Evolutionary conservation across 2,888 invertebrate species (phyloP).

Genomic region (Chromoteleia sp.): DNA sequence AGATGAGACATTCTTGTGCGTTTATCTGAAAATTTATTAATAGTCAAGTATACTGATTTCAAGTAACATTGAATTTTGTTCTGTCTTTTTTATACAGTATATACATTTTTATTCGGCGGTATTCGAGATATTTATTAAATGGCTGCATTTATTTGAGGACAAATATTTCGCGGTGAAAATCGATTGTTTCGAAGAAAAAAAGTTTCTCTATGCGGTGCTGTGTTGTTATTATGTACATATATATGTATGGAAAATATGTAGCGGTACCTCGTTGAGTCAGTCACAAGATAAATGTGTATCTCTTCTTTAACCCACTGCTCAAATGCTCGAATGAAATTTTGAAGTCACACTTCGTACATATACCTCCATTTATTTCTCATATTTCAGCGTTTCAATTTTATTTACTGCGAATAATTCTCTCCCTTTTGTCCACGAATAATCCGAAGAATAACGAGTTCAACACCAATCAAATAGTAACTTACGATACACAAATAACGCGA

Average conservation of each 20-base stretch:
- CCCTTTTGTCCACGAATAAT: neutral
- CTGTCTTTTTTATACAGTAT: too few species aligned
- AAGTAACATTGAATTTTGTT: too few species aligned
- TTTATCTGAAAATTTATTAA: too few species aligned
- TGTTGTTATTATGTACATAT: conserved; percentile 17
- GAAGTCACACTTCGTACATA: conserved; percentile 21
- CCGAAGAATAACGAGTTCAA: conserved; percentile 16
- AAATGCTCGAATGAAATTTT: conserved; percentile 18
- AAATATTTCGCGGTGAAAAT: conserved; percentile 16
- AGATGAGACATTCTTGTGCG: too few species aligned
- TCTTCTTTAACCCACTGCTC: conserved; percentile 2
- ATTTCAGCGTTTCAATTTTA: conserved; percentile 23
- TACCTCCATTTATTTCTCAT: conserved; percentile 40
- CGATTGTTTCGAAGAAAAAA: conserved; percentile 10
- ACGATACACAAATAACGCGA: conserved; percentile 17
- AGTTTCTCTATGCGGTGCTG: neutral
- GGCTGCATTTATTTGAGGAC: conserved; percentile 17
- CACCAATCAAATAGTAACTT: conserved; percentile 23
- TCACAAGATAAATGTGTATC: conserved; percentile 21
- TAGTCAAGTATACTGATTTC: too few species aligned
- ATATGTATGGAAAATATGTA: conserved; percentile 18
- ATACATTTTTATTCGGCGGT: too few species aligned
- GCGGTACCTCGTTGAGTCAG: conserved; percentile 8
- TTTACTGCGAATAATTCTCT: conserved; percentile 3
- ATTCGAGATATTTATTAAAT: too few species aligned